Evolutionary conservation across 2,888 invertebrate species (phyloP).

Genomic region (Sturmia bella): DNA sequence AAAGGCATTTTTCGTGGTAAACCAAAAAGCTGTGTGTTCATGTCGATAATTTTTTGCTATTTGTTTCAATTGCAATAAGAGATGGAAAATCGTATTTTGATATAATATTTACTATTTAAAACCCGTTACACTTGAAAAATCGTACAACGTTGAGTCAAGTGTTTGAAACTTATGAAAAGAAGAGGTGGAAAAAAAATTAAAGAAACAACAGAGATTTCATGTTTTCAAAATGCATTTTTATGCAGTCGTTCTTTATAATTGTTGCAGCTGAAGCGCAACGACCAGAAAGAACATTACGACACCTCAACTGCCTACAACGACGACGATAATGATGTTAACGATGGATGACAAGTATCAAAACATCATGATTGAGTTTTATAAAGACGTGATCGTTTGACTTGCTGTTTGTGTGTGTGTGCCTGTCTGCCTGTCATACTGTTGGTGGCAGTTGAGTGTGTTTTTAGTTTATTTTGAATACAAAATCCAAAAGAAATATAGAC

Average conservation of each 20-base stretch:
- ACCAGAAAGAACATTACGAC: conserved; percentile 66
- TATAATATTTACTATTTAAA: conserved; percentile 46
- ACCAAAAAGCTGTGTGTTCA: conserved; percentile 33
- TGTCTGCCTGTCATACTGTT: neutral
- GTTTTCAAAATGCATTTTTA: conserved; percentile 8
- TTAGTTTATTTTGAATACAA: conserved; percentile 21
- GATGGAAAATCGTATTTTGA: neutral
- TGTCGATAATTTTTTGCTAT: conserved; percentile 25
- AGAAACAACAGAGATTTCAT: conserved; percentile 27
- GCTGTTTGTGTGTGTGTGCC: too few relatives aligned
- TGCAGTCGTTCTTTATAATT: conserved; percentile 21
- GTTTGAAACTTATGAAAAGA: conserved; percentile 33
- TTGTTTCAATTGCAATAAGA: conserved; percentile 7
- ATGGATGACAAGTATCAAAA: neutral
- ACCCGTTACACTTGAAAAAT: conserved; percentile 61
- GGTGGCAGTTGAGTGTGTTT: conserved; percentile 16
- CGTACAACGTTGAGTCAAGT: conserved; percentile 54
- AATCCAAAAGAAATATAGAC: conserved; percentile 43
- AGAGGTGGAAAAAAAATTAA: neutral
- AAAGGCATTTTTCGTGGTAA: neutral
- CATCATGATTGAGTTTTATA: conserved; percentile 12
- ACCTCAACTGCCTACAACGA: conserved; percentile 60
- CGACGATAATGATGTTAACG: conserved; percentile 33
- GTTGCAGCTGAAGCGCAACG: conserved; percentile 65
- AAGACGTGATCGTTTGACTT: too few relatives aligned